Base-by-base conservation (phyloP, 2,888 invertebrate species). In the Meteorus colon region DNA sequence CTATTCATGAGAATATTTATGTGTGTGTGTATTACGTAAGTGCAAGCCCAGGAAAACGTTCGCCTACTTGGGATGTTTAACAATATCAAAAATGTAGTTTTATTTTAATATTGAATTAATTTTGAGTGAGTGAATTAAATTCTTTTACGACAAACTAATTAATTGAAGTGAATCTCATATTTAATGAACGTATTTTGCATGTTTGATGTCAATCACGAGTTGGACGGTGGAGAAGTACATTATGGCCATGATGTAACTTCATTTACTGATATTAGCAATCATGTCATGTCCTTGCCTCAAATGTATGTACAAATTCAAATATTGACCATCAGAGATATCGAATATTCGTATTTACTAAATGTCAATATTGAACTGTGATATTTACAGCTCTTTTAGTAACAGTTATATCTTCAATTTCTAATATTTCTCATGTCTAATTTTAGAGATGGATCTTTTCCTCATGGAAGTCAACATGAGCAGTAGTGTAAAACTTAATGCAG, bases 1-100 rank as follows among this genome's bases (percentile, higher is more conserved):
- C 69, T 79, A 79, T 79, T 79, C 77, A 78, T 77, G 71, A 78
- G 75, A 73, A 55, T 55, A 55, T 55, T 19, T 19, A 55, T 55
- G 6, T 48, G 48, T 16, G 4, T 74, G 65, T 73, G 77, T 77
- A 70, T 74, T 76, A 70, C 45, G 59, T 31, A 45, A 48, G 37
- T 60, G 63, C 37, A 72, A 19, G 37, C 37, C 62, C 14, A 67
- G 45, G 69, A 60, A 78, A 76, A 74, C 74, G 75, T 73, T 75
- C 55, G 27, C 24, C 31, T 41, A 51, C 55, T 55, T 45, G 73
- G 16, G 31, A 60, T 24, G 71, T 69, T 34, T 62, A 31, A 19
- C 34, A n/a, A 62, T 34, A 67, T 48, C 37, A 55, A 8, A 55
- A 55, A 55, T 55, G 55, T 55, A 19, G 0, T 19, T 70, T 41